Base-by-base conservation (phyloP, 2,797 vertebrate genomes). In the Triplophysa yarkandensis region DNA sequence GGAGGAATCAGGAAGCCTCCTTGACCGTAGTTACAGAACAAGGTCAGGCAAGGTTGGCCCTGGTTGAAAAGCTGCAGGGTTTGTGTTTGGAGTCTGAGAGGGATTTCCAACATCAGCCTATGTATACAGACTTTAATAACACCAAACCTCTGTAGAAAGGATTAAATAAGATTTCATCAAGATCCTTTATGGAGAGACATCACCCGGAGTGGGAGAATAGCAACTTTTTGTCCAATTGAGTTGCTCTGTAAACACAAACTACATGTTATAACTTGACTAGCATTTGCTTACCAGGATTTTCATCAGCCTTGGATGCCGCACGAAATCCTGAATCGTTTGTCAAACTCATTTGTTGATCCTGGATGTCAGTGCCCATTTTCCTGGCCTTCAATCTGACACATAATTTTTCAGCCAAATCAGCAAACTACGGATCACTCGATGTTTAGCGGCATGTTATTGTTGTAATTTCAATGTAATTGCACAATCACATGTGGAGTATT, bases 281-380 rank as follows among this genome's bases (percentile, higher is more conserved):
- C 50, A 34, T 74, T 66, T 66, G 71, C 66, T 71, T 28, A 63
- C 69, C 55, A 77, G 55, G 71, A 74, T 44, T 76, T 61, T 76
- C 54, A 50, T 68, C 32, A 68, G 52, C 68, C 32, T 74, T 60
- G 63, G 32, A 71, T 61, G 64, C 46, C 48, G 71, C 43, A 46
- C 14, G 23, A 69, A 77, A 70, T 14, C 19, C 25, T 66, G 36
- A 36, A 48, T 64, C 48, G 68, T 78, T 74, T 63, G 36, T 61
- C 63, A 65, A 28, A 34, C 74, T 48, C 25, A 19, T 57, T 69
- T 79, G 69, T 77, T 70, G 46, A 75, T 77, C 69, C 63, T 62
- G 69, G 65, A 78, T 48, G 64, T 79, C 80, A 76, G 44, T 50
- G 68, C 64, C 73, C 69, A 27, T 60, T 74, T 74, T 67, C 63